Base-by-base conservation (phyloP, 1,140 invertebrate species). In the Oreohelix idahoensis region DNA sequence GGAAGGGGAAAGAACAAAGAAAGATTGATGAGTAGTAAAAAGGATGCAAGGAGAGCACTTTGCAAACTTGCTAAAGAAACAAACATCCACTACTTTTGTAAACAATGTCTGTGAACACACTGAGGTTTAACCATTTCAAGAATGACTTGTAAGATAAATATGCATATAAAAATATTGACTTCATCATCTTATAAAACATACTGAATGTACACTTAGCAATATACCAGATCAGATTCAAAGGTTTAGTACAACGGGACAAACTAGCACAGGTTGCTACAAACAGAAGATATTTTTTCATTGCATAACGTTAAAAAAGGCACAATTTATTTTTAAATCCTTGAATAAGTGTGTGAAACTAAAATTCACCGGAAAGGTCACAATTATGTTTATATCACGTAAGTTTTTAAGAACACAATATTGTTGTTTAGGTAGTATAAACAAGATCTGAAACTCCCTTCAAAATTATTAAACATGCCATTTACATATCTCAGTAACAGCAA, bases 301-400 rank as follows among this genome's bases (percentile, higher is more conserved):
- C 63, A 66, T 66, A 66, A 66, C 29, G 5, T 66, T 66, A 74
- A 42, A 42, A 2, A 74, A 74, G 42, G 71, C 71, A 42, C 71
- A 10, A 74, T 74, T 71, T 71, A 42, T 39, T 74, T 74, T 39
- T 2, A 42, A 74, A 74, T 74, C 26, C 38, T 39, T 1, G 71
- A 39, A 42, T 74, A 66, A 66, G 63, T 66, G 29, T 66, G 29
- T 58, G 51, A 58, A 58, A 58, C 51, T 58, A 10, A 66, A 66
- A 35, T 32, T 66, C 63, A 66, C 63, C 63, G 29, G 63, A 66
- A 2, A 66, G 53, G 20, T 58, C 53, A 66, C n/a, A 66, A 66
- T 58, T 58, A 11, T n/a, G n/a, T n/a, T n/a, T n/a, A n/a, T n/a
- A n/a, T n/a, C n/a, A n/a, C n/a, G n/a, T n/a, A n/a, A n/a, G n/a